These are phyloP conservation scores for Pachypeltis micranthus DNA, from an alignment of 1,140 invertebrate genomes.

Conservation along the genomic window DNA sequence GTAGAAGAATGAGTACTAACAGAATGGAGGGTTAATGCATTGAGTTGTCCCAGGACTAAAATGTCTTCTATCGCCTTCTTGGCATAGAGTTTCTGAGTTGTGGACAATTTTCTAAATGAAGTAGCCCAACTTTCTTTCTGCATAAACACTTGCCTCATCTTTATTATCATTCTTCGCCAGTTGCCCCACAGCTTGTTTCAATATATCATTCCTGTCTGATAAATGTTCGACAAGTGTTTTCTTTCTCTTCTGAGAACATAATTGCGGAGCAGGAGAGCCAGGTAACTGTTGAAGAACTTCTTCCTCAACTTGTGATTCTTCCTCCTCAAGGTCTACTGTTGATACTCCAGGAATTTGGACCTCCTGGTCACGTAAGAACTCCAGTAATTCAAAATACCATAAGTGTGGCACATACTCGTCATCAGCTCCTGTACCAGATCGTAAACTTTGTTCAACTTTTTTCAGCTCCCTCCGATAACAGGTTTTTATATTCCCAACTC, in stretches of 20 bases:
- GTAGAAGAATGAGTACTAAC: neutral
- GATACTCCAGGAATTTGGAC: no score
- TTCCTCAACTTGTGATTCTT: no score
- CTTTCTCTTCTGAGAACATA: conserved; percentile 4
- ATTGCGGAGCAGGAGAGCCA: no score
- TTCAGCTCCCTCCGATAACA: no score
- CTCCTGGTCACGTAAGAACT: no score
- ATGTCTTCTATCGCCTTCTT: conserved; percentile 3
- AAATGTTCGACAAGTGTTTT: neutral
- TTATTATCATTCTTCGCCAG: neutral
- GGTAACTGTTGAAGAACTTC: no score
- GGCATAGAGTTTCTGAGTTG: conserved; percentile 1
- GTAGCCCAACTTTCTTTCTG: conserved; percentile 4
- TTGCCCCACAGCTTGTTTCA: neutral
- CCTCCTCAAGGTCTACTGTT: no score
- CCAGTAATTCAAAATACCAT: no score
- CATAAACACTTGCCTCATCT: neutral
- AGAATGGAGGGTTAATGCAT: neutral
- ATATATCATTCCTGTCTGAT: neutral
- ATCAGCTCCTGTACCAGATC: no score
- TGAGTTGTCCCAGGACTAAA: conserved; percentile 2
- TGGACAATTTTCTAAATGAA: neutral
- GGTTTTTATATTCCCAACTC: no score
- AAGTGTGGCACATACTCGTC: no score
- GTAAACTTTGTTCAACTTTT: no score